Base-by-base conservation (phyloP, 2,888 invertebrate species). In the Dasysyrphus tricinctus region DNA sequence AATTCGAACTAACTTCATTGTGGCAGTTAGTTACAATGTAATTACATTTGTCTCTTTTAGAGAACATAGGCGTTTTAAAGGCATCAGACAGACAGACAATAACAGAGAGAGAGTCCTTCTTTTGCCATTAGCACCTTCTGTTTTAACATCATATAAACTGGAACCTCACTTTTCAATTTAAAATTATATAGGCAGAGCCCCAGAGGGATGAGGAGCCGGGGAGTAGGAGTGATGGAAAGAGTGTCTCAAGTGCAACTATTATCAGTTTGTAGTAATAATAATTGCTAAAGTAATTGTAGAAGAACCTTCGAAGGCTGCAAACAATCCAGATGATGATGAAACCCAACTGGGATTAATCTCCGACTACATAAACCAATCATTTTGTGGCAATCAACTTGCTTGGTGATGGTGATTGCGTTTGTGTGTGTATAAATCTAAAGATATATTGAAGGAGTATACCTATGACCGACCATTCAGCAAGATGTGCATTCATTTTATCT, bases 351-450 rank as follows among this genome's bases (percentile, higher is more conserved):
- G 80, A 80, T 84, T 80, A 80, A 67, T 72, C 75, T 69, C 49
- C 80, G 67, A 80, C 84, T 76, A 76, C 80, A 84, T 76, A 80
- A 84, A 76, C 76, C 80, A 84, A 80, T 84, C 72, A 76, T 80
- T 84, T 73, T 80, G 84, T 72, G 80, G 78, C 57, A 70, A 16
- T 16, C 61, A 63, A 61, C 61, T 70, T 75, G 29, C 6, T 7
- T n/a, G 61, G 61, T 9, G 42, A 67, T 65, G 61, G 24, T 61
- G 39, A 61, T 65, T 65, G 44, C 44, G 9, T 29, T 9, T 42
- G 34, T 32, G n/a, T n/a, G 7, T 29, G n/a, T 7, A 7, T 57
- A 9, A 37, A 24, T 57, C 57, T 37, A 16, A 47, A 42, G 63
- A 42, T 12, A 9, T 37, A 42, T 16, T 4, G 9, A 9, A n/a